Conservation (phyloP, 2,888 invertebrate genomes). For the Mythimna lalbum region DNA sequence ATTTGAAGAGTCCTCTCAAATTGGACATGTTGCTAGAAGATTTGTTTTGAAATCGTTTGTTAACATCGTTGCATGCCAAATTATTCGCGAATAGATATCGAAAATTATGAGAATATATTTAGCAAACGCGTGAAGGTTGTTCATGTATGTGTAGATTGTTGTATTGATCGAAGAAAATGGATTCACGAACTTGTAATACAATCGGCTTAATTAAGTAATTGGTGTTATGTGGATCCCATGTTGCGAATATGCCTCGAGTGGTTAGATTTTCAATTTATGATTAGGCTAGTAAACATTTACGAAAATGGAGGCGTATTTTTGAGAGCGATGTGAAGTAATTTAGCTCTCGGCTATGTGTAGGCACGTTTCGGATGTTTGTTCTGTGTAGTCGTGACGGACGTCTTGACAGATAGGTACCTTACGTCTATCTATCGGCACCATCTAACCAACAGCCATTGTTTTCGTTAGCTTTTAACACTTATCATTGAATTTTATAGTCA, state of each 20-base stretch:
- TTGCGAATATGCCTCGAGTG: conserved; percentile 35
- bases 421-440: conserved; percentile 50
- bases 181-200: conserved; percentile 42
- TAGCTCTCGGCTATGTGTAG: conserved; percentile 49
- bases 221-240: conserved; percentile 28
- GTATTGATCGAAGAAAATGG: conserved; percentile 49
- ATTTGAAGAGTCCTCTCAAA: conserved; percentile 70
- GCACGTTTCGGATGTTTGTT: conserved; percentile 73
- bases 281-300: conserved; percentile 15
- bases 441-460: conserved; percentile 55
- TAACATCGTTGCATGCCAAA: conserved; percentile 46
- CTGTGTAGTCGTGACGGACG: conserved; percentile 74
- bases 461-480: conserved; percentile 61
- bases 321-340: conserved; percentile 43
- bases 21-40: conserved; percentile 62
- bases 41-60: conserved; percentile 57
- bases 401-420: conserved; percentile 58
- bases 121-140: conserved; percentile 42
- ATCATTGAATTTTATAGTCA: conserved; percentile 60
- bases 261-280: conserved; percentile 40
- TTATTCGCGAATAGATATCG: conserved; percentile 38
- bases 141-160: conserved; percentile 25
- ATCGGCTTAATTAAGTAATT: conserved; percentile 50
- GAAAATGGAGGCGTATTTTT: conserved; percentile 43
- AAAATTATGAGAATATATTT: conserved; percentile 48